Evolutionary conservation across 1,140 invertebrate genomes (phyloP), one percentile per base, ranked within the genome.

Genomic region (Drosophila mauritiana): DNA sequence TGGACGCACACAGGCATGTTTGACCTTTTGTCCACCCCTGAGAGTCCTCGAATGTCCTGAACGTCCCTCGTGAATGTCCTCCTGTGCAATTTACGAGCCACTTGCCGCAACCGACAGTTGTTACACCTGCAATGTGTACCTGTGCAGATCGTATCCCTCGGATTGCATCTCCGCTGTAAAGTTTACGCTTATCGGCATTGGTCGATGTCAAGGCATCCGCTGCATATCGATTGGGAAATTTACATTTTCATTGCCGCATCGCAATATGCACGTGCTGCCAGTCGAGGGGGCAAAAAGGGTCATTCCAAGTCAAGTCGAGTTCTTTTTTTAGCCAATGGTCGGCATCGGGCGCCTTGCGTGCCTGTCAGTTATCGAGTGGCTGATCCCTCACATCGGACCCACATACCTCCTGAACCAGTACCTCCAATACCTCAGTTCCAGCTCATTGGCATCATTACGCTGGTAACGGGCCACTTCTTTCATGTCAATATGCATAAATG

Each of bases 161-260:
- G 70, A 79, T 83, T 65, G 56, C 52, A 61, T 73, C 69, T 51
- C 36, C 34, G 40, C 55, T 81, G 63, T 86, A 76, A 79, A 51
- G 52, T 58, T 59, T 46, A 22, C 52, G 65, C 53, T 80, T 86
- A 86, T 86, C 83, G 65, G 58, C 31, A 22, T 49, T 83, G 49
- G 67, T 45, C 63, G 83, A 88, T 86, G 83, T 59, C 61, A 45
- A 55, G 79, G 79, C 65, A 86, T 86, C 72, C 64, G 79, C 67
- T 83, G 83, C 68, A 83, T 80, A 88, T 73, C 84, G 73, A 88
- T 88, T 88, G 80, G 80, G 73, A 67, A 84, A 89, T 84, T 80
- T 77, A 89, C 54, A 73, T 84, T 84, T 79, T 77, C 81, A 80
- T 76, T 75, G 67, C 25, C n/a, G 48, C 68, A 46, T n/a, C 8